These are phyloP conservation scores for Scolanthus callimorphus DNA, from an alignment of 92 coral and sea anemone genomes.

Conservation along the genomic window DNA sequence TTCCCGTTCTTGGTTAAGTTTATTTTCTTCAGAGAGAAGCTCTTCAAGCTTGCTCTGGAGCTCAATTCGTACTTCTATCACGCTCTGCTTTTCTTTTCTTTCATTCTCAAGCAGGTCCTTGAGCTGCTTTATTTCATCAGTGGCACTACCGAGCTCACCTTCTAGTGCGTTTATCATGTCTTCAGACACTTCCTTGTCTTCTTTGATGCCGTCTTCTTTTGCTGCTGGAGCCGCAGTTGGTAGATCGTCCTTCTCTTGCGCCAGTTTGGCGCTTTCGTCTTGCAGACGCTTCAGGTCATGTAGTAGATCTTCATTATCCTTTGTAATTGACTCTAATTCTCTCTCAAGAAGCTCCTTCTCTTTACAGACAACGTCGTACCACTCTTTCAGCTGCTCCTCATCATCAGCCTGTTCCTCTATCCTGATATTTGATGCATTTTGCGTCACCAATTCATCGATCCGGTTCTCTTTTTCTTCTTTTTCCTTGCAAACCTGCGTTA, in stretches of 20 bases:
- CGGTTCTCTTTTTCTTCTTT: not conserved
- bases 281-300: constrained; percentile 23
- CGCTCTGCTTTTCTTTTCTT: constrained; percentile 6
- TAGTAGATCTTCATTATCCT: constrained; percentile 50
- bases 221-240: not conserved
- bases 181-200: not conserved
- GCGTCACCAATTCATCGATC: not conserved
- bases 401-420: constrained; percentile 1
- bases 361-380: constrained; percentile 65
- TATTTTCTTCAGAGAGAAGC: not conserved
- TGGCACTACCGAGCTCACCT: not conserved
- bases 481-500: not conserved
- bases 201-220: not conserved
- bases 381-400: constrained; percentile 36
- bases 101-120: constrained; percentile 18
- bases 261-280: constrained; percentile 13
- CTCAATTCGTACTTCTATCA: not conserved
- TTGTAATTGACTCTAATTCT: constrained; percentile 46
- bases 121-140: not conserved
- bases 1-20: not conserved
- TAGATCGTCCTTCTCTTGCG: constrained; percentile 7
- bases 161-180: not conserved
- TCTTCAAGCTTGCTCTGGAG: not conserved
- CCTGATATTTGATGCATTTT: not conserved
- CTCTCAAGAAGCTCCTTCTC: constrained; percentile 70